These are phyloP conservation scores for Tribolium castaneum DNA, from an alignment of 1,140 invertebrate species.

Conservation along the genomic window DNA sequence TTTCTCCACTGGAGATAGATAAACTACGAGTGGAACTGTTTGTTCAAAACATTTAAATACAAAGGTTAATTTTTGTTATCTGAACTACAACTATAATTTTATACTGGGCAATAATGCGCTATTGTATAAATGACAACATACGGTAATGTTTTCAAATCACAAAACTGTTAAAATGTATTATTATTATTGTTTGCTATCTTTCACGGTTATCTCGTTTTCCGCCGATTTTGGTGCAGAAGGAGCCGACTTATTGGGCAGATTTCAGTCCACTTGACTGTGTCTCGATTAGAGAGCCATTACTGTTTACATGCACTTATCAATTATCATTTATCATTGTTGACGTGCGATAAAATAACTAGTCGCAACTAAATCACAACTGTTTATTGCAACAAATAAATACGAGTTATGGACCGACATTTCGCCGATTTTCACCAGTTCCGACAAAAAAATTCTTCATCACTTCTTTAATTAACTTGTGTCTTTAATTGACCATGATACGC, in stretches of 20 bases:
- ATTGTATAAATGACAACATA: neutral
- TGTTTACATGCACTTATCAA: neutral
- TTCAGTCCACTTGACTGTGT: neutral
- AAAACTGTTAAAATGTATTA: neutral
- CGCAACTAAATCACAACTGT: too few species aligned
- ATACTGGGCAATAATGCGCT: neutral
- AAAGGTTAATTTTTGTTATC: conserved; percentile 10
- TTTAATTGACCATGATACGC: too few species aligned
- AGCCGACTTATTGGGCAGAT: neutral
- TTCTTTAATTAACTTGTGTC: too few species aligned
- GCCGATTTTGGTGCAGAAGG: neutral
- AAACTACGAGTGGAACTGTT: neutral
- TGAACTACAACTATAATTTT: neutral
- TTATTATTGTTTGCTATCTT: neutral
- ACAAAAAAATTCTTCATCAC: too few species aligned
- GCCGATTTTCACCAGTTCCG: too few species aligned
- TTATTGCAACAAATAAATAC: too few species aligned
- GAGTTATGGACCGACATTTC: too few species aligned
- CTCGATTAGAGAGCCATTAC: neutral
- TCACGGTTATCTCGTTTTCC: neutral
- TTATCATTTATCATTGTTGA: too few species aligned
- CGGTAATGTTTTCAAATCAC: neutral
- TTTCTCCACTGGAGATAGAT: neutral
- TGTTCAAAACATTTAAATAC: neutral
- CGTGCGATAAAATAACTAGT: too few species aligned